phyloP scores from a whole-genome alignment of 2,797 vertebrate species.

The Hypotaenidia philippensis region DNA sequence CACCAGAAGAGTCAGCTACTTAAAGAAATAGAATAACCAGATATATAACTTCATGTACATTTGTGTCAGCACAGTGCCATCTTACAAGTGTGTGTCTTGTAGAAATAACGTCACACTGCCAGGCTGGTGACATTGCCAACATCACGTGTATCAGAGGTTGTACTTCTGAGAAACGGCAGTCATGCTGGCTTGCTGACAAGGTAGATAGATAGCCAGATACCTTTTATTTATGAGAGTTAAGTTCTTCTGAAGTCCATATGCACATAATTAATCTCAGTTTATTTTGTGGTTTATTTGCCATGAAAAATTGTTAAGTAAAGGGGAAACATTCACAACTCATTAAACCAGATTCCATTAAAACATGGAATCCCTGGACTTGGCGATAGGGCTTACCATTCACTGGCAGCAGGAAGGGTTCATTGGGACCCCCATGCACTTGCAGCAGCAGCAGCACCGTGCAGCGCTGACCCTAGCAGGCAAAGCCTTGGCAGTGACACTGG shows the following conservation, averaged over 20 bases:
- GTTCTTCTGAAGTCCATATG: not conserved
- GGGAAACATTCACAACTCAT: not conserved
- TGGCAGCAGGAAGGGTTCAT: no score
- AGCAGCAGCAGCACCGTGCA: not conserved
- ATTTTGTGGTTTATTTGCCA: not conserved
- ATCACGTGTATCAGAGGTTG: rapidly evolving
- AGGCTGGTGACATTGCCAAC: not conserved
- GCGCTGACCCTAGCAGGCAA: rapidly evolving
- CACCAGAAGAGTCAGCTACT: not conserved
- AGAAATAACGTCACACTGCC: not conserved
- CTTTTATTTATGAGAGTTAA: not conserved
- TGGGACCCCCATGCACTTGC: rapidly evolving
- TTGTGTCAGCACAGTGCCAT: not conserved
- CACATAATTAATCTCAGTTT: not conserved
- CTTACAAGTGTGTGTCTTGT: not conserved
- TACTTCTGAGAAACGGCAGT: not conserved
- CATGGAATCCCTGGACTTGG: rapidly evolving
- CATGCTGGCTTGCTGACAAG: not conserved
- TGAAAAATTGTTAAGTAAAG: not conserved
- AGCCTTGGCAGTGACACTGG: rapidly evolving
- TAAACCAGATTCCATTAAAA: not conserved
- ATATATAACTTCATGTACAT: not conserved
- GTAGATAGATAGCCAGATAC: not conserved
- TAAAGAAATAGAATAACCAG: not conserved
- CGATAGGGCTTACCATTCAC: not conserved